These are phyloP conservation scores for Dinomys branickii DNA, from an alignment of 2,113 vertebrate species.

Conservation along the genomic window DNA sequence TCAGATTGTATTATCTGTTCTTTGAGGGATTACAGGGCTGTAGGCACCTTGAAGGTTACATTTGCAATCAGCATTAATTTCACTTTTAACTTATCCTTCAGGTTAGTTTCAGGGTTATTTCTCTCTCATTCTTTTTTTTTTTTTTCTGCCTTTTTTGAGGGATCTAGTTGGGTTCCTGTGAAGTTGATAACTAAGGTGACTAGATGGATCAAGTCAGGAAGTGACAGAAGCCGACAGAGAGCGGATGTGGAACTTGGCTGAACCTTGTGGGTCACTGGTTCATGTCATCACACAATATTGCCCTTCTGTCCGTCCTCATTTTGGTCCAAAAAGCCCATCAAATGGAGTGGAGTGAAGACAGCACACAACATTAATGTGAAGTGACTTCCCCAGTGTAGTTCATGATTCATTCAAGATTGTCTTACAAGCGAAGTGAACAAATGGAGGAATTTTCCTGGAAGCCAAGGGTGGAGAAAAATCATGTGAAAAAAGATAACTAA, in stretches of 20 bases:
- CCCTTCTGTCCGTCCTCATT: background rate
- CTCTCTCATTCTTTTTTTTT: background rate
- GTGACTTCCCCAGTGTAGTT: background rate
- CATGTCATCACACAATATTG: background rate
- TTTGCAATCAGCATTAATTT: constrained; percentile 71
- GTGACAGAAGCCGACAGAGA: background rate
- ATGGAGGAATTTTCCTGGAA: background rate
- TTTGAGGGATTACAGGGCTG: constrained; percentile 63
- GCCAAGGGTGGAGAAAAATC: background rate
- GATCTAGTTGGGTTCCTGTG: background rate
- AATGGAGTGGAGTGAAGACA: background rate
- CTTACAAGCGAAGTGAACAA: background rate
- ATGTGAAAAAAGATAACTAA: background rate
- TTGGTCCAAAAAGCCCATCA: background rate
- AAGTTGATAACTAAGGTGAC: background rate
- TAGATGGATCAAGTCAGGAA: background rate
- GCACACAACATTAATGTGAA: background rate
- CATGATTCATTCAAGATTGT: background rate
- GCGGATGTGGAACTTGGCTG: background rate
- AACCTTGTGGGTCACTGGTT: background rate
- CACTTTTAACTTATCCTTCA: constrained; percentile 64
- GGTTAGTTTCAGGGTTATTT: background rate
- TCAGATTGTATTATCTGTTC: constrained; percentile 56
- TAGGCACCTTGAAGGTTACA: constrained; percentile 64
- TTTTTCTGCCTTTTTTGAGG: background rate